phyloP scores from a whole-genome alignment of 2,113 vertebrate species.

The Anas platyrhynchos region DNA sequence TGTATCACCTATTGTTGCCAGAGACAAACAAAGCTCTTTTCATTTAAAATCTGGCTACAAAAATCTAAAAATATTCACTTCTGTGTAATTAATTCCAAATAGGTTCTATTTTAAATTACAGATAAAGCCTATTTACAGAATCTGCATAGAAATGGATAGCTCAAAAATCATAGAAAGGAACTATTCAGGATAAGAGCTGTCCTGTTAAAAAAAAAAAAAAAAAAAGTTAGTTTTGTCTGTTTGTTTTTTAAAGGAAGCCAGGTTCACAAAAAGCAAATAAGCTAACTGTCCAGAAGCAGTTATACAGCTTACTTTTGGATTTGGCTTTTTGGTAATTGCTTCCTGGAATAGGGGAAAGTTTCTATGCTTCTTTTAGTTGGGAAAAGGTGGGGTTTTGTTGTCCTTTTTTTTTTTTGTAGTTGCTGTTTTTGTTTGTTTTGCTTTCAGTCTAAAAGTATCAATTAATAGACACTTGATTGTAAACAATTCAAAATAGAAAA shows the following conservation, averaged over 20 bases:
- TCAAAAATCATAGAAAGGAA: background rate
- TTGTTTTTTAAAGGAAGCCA: background rate
- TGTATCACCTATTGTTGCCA: background rate
- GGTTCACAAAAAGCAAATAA: background rate
- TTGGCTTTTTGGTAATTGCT: background rate
- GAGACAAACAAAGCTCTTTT: slow-evolving; percentile 18
- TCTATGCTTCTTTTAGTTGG: background rate
- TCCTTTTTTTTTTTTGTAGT: background rate
- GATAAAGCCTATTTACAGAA: background rate
- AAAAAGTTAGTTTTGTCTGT: background rate
- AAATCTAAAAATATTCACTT: background rate
- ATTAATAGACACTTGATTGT: background rate
- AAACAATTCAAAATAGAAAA: background rate
- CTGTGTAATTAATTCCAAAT: background rate
- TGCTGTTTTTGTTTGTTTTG: too few species aligned
- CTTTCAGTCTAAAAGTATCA: background rate
- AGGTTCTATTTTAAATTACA: background rate
- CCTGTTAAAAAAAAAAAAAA: background rate
- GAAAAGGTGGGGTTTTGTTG: background rate
- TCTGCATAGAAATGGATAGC: background rate
- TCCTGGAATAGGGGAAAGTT: background rate
- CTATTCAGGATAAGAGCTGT: background rate
- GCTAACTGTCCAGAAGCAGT: background rate
- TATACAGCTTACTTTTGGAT: background rate
- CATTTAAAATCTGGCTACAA: background rate